Percentiles rank a stretch among this genome's conserved stretches.
These are phyloP conservation scores for Ellobius talpinus DNA, from an alignment of 2,113 vertebrate species.

Conservation along the genomic window DNA sequence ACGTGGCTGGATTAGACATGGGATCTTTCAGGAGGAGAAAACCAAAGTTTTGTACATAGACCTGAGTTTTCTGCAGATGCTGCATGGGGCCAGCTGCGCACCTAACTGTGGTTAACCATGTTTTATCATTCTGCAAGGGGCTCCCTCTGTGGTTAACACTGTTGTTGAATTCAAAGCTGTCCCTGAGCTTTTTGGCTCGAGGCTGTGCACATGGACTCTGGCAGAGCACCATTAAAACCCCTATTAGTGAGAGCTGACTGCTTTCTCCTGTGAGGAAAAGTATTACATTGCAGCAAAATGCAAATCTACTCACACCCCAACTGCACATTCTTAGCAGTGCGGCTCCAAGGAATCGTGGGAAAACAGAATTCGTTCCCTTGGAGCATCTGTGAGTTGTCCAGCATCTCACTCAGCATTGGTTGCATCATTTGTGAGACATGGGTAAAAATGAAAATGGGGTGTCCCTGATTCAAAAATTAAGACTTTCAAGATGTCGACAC, in stretches of 20 bases:
- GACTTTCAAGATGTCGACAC: slow-evolving; percentile 19
- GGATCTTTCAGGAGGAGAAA: background rate
- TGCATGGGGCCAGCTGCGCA: background rate
- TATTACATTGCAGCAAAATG: slow-evolving; percentile 48
- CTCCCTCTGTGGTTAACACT: background rate
- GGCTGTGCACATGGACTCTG: slow-evolving; percentile 35
- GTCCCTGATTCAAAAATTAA: background rate
- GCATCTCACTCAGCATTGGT: too few species aligned
- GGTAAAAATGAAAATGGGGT: background rate
- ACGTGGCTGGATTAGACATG: background rate
- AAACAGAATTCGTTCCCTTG: background rate
- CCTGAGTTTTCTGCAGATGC: background rate
- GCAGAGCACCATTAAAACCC: slow-evolving; percentile 41
- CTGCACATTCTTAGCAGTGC: slow-evolving; percentile 14
- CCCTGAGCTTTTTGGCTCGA: slow-evolving; percentile 42
- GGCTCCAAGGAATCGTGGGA: background rate
- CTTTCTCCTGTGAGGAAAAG: slow-evolving; percentile 24
- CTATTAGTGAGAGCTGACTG: slow-evolving; percentile 46
- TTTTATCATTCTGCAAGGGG: slow-evolving; percentile 37
- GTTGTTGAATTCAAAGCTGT: slow-evolving; percentile 27
- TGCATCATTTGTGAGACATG: background rate
- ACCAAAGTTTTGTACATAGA: background rate
- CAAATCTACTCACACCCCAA: slow-evolving; percentile 46
- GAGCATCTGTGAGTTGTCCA: background rate
- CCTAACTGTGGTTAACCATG: background rate